These are phyloP conservation scores for Zaprionus inermis DNA, from an alignment of 1,140 invertebrate genomes.

Conservation along the genomic window DNA sequence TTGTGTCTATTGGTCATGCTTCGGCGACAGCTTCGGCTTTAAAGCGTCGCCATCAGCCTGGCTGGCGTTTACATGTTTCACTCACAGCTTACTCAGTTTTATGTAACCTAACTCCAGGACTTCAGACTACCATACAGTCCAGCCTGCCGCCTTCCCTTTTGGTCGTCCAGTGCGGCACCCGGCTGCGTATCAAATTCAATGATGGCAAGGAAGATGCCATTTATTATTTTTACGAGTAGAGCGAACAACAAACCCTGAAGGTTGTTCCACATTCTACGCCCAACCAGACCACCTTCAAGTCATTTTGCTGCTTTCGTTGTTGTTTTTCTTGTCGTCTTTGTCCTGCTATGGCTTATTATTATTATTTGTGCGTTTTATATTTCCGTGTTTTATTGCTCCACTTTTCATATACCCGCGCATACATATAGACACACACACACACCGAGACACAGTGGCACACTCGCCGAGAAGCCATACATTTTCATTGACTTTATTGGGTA, in stretches of 20 bases:
- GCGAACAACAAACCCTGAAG: conserved; percentile 31
- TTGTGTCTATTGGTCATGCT: conserved; percentile 21
- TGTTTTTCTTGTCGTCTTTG: conserved; percentile 35
- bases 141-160: neutral
- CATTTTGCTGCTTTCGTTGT: conserved; percentile 65
- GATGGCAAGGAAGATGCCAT: conserved; percentile 61
- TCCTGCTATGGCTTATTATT: conserved; percentile 73
- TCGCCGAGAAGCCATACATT: conserved; percentile 33
- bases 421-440: conserved; percentile 19
- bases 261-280: conserved; percentile 23
- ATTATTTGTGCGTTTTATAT: conserved; percentile 82
- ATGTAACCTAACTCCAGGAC: conserved; percentile 42
- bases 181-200: conserved; percentile 72
- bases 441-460: conserved; percentile 10
- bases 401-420: conserved; percentile 54
- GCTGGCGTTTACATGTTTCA: conserved; percentile 62
- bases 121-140: neutral
- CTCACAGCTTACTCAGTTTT: conserved; percentile 60
- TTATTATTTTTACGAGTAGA: conserved; percentile 79
- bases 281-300: conserved; percentile 35
- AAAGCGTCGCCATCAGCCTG: conserved; percentile 36
- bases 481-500: conserved; percentile 59
- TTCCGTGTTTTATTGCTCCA: conserved; percentile 81
- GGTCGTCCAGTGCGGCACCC: conserved; percentile 1
- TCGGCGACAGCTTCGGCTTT: conserved; percentile 52